Conservation (phyloP, 2,888 invertebrate species). For the Clusia tigrina region DNA sequence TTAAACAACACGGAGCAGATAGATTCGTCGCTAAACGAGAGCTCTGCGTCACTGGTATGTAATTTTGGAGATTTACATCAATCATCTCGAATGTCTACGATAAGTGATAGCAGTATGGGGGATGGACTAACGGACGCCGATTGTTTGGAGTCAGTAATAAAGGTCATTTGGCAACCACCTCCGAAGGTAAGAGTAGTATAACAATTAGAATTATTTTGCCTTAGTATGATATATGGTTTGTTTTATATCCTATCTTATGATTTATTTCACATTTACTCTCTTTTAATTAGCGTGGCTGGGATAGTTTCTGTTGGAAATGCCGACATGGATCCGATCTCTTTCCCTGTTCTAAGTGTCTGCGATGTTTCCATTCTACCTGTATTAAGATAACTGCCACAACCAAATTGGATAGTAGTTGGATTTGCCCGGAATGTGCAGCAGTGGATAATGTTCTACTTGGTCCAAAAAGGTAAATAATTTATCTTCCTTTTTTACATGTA, state of each 20-base stretch:
- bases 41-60: background rate
- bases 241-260: background rate
- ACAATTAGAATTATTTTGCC: constrained; percentile 7
- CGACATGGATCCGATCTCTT: constrained; percentile 74
- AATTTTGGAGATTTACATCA: background rate
- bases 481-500: background rate
- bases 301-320: constrained; percentile 91
- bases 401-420: constrained; percentile 71
- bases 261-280: constrained; percentile 33
- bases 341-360: constrained; percentile 82
- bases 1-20: background rate
- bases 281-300: constrained; percentile 66
- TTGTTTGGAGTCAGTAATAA: constrained; percentile 38
- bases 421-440: constrained; percentile 85
- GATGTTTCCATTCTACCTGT: constrained; percentile 86
- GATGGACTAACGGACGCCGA: constrained; percentile 27
- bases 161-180: constrained; percentile 47
- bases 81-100: background rate
- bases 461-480: constrained; percentile 52
- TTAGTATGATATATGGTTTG: constrained; percentile 16
- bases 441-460: constrained; percentile 65
- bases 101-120: constrained; percentile 14
- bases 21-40: background rate
- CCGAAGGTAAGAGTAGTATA: constrained; percentile 46
- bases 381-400: constrained; percentile 67